Base-by-base conservation (phyloP, 2,797 vertebrate species). In the Neosalanx taihuensis region DNA sequence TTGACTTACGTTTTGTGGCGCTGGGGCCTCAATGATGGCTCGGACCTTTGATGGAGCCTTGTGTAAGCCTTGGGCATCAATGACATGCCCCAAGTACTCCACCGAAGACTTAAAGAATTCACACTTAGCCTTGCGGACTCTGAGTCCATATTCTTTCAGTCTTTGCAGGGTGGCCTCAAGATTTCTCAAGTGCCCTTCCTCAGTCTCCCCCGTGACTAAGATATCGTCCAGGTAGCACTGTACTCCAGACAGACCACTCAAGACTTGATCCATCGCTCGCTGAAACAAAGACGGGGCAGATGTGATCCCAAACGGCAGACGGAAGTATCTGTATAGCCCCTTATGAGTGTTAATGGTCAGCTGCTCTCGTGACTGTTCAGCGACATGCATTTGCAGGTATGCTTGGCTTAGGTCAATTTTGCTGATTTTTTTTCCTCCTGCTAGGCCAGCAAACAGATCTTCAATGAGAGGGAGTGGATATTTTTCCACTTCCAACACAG, bases 221-320 rank as follows among this genome's bases (percentile, higher is more conserved):
- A 74, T 74, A 4, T 76, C 72, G 20, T 79, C 72, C 4, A 72
- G 3, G 1, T 67, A 76, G 15, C 72, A 76, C 5, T 78, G 69
- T 0, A 74, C 59, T 5, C 58, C 72, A 1, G 72, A 41, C 0
- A 76, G 3, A 0, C 23, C 23, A 26, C 23, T 26, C 23, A 26
- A 26, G 23, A 26, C 23, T 26, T 26, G 23, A 26, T 26, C 23
- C 23, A 26, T 26, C 23, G 23, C 23, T 26, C 23, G 23, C 23
- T 26, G 23, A 26, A 26, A 26, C 23, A 26, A 26, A 26, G 23
- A 26, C 23, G 23, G 23, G 23, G 23, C 23, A 26, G 23, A 26
- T 26, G 23, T 26, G 23, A 26, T 26, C 23, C 23, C 23, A 26
- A 26, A 26, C 23, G 23, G 23, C 23, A 26, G 23, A 26, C 23